Evolutionary conservation across 1,140 invertebrate genomes (phyloP).

Genomic region (Papilio aristodemus): DNA sequence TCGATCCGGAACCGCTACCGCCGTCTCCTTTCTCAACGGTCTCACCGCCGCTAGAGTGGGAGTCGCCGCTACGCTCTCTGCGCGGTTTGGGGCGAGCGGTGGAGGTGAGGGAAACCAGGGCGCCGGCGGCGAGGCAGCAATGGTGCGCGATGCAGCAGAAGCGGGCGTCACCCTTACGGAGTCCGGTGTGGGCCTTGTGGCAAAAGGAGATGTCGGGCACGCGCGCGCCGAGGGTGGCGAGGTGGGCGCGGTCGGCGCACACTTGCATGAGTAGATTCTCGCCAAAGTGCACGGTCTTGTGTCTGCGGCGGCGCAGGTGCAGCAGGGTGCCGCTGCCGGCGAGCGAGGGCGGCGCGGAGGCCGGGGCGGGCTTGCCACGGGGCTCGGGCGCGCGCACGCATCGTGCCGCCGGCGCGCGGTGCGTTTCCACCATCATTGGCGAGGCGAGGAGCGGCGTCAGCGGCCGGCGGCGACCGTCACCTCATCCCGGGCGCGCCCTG

Average conservation of each 20-base stretch:
- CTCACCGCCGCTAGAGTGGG: conserved; percentile 74
- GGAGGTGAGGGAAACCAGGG: conserved; percentile 61
- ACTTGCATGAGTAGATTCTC: conserved; percentile 86
- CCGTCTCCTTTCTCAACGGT: conserved; percentile 67
- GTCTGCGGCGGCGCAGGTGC: conserved; percentile 82
- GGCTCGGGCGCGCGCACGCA: conserved; percentile 72
- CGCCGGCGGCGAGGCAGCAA: conserved; percentile 74
- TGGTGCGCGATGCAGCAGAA: conserved; percentile 78
- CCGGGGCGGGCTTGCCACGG: conserved; percentile 68
- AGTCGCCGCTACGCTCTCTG: conserved; percentile 67
- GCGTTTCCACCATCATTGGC: conserved; percentile 80
- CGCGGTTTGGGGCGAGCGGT: conserved; percentile 61
- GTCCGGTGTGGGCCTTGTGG: conserved; percentile 72
- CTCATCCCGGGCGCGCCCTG: conserved; percentile 57
- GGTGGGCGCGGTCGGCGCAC: conserved; percentile 82
- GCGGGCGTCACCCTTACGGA: conserved; percentile 67
- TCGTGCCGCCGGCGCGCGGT: conserved; percentile 74
- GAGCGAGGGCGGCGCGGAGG: conserved; percentile 69
- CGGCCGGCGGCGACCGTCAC: conserved; percentile 76
- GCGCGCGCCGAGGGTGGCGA: conserved; percentile 73
- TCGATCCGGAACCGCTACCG: conserved; percentile 49
- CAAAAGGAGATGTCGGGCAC: conserved; percentile 77
- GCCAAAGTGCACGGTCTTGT: conserved; percentile 88
- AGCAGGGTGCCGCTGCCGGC: conserved; percentile 78
- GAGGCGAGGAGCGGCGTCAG: conserved; percentile 66